Conservation (phyloP, 2,888 invertebrate genomes). For the Hydroisotoma schaefferi region DNA sequence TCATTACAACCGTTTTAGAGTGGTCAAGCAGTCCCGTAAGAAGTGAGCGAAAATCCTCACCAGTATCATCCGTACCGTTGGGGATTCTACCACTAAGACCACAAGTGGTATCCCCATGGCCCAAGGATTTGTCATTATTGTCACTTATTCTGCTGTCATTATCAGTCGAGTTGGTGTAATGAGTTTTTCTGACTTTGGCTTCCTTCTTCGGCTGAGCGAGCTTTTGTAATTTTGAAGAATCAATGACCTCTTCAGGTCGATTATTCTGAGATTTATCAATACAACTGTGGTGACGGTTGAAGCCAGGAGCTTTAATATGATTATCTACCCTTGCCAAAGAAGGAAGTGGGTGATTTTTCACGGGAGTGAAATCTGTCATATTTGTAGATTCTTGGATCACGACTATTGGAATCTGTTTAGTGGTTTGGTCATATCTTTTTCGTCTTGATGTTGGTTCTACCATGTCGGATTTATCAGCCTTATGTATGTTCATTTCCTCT, state of each 20-base stretch:
- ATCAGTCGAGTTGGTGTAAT: not conserved
- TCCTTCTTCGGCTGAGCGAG: not conserved
- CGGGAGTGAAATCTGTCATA: not conserved
- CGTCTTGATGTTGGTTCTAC: no score
- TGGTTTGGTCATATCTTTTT: no score
- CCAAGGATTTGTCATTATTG: not conserved
- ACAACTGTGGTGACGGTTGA: not conserved
- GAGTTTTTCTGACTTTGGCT: not conserved
- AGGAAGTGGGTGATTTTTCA: constrained; percentile 4
- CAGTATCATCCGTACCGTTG: not conserved
- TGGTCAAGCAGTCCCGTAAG: not conserved
- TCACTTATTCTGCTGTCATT: not conserved
- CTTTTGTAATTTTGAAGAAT: not conserved
- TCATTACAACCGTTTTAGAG: not conserved
- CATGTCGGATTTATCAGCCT: not conserved
- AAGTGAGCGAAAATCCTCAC: not conserved
- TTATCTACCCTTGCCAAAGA: not conserved
- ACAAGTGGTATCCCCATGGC: no score
- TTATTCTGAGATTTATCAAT: not conserved
- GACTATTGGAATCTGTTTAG: constrained; percentile 1
- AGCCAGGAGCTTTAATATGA: no score
- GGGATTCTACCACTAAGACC: no score
- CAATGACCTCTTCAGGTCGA: constrained; percentile 3
- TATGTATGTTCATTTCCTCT: no score
- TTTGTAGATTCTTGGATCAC: not conserved